A percentile compares a stretch with the other conserved stretches of the same genome.
Conservation (phyloP, 64 coral and sea anemone species). For the Montipora cactus region DNA sequence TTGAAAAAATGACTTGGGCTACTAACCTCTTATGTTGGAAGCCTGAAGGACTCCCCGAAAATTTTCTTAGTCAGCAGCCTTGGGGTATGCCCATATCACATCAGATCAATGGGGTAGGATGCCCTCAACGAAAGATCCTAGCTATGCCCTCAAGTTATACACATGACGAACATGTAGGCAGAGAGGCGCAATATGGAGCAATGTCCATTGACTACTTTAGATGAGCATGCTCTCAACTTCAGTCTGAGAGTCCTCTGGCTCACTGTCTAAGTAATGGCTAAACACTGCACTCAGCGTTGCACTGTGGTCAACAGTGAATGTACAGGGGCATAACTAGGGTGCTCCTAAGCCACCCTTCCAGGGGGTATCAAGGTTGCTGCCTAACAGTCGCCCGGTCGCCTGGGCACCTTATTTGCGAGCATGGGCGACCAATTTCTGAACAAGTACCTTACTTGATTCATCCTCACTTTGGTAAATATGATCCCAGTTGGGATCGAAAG, state of each 20-base stretch:
- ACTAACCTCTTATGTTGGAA: too few relatives aligned
- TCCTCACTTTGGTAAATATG: neutral
- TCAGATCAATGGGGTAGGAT: neutral
- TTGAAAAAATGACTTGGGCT: too few relatives aligned
- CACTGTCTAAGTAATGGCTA: slow-evolving; percentile 10
- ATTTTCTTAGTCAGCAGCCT: too few relatives aligned
- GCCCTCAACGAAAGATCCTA: neutral
- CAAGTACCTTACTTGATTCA: neutral
- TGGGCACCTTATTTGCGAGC: too few relatives aligned
- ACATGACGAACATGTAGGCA: slow-evolving; percentile 1
- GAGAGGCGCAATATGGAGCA: slow-evolving; percentile 1
- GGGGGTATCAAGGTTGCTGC: too few relatives aligned
- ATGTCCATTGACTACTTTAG: slow-evolving; percentile 4
- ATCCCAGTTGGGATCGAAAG: neutral
- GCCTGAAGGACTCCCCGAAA: too few relatives aligned
- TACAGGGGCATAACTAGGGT: neutral
- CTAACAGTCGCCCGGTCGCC: too few relatives aligned
- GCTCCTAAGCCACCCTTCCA: neutral
- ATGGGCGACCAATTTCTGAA: too few relatives aligned
- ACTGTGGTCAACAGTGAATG: neutral
- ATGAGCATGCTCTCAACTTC: neutral
- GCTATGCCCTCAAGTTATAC: neutral
- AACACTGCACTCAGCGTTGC: slow-evolving; percentile 26
- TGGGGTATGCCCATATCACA: neutral
- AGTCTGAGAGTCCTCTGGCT: slow-evolving; percentile 4